A percentile compares a stretch with the other conserved stretches of the same genome.
phyloP scores from a whole-genome alignment of 1,140 invertebrate species.

The Nylanderia fulva region DNA sequence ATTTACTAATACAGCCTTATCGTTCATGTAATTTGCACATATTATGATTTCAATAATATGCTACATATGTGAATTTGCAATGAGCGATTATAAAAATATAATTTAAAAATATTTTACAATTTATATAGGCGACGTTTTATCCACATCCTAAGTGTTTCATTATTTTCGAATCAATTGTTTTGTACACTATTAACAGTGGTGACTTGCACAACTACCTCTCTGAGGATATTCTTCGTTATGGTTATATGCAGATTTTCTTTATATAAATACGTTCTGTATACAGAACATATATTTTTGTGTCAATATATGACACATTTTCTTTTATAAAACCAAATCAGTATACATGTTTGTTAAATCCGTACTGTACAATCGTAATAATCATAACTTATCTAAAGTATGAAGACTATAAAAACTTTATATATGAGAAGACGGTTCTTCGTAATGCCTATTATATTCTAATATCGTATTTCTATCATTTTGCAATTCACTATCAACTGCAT shows the following conservation, averaged over 20 bases:
- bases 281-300: slow-evolving; percentile 45
- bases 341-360: not conserved
- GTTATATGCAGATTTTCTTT: slow-evolving; percentile 23
- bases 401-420: not conserved
- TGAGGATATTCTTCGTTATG: slow-evolving; percentile 14
- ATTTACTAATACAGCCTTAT: slow-evolving; percentile 48
- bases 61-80: slow-evolving; percentile 34
- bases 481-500: slow-evolving; percentile 60
- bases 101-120: slow-evolving; percentile 58
- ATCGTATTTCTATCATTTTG: slow-evolving; percentile 61
- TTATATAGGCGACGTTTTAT: slow-evolving; percentile 29
- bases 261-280: slow-evolving; percentile 15
- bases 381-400: slow-evolving; percentile 32
- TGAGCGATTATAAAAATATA: slow-evolving; percentile 75
- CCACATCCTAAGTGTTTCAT: not conserved
- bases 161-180: slow-evolving; percentile 28
- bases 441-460: slow-evolving; percentile 49
- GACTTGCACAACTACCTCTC: slow-evolving; percentile 17
- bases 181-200: slow-evolving; percentile 64
- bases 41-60: slow-evolving; percentile 46
- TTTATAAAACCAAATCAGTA: slow-evolving; percentile 5
- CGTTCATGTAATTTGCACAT: not conserved
- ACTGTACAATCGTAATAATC: not conserved
- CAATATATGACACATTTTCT: not conserved
- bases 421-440: not conserved